Conservation (phyloP, 37 sponge, comb jelly and placozoan genomes). For the Chondrosia reniformis region DNA sequence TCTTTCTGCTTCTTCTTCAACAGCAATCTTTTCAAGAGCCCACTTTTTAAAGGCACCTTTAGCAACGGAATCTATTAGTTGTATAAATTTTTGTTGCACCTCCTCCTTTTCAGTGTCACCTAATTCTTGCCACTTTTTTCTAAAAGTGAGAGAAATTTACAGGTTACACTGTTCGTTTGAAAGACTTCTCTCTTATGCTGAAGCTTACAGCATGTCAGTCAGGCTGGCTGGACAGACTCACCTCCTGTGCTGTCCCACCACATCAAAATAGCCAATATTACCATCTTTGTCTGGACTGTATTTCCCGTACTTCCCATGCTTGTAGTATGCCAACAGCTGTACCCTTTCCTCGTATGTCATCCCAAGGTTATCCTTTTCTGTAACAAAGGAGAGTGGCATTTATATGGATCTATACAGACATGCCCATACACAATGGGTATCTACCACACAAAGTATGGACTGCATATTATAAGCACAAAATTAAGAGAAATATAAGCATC, state of each 20-base stretch:
- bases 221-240: not conserved
- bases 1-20: constrained; percentile 12
- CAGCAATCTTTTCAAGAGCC: not conserved
- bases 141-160: constrained; percentile 15
- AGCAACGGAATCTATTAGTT: constrained; percentile 49
- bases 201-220: not conserved
- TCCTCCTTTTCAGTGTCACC: constrained; percentile 64
- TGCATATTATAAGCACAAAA: too few species aligned
- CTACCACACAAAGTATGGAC: too few species aligned
- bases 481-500: too few species aligned
- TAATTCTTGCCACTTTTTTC: constrained; percentile 83
- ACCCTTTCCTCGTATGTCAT: constrained; percentile 69
- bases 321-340: constrained; percentile 74
- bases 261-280: constrained; percentile 81
- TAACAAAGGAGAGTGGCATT: too few species aligned
- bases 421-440: too few species aligned
- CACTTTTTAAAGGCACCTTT: not conserved
- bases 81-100: constrained; percentile 47
- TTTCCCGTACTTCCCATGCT: constrained; percentile 73
- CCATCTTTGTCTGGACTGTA: constrained; percentile 66
- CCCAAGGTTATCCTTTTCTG: constrained; percentile 56
- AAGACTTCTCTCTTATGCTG: not conserved
- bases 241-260: constrained; percentile 75
- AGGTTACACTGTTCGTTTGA: too few species aligned
- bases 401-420: too few species aligned